Conservation (phyloP, 2,797 vertebrate genomes). For the Tadarida brasiliensis region DNA sequence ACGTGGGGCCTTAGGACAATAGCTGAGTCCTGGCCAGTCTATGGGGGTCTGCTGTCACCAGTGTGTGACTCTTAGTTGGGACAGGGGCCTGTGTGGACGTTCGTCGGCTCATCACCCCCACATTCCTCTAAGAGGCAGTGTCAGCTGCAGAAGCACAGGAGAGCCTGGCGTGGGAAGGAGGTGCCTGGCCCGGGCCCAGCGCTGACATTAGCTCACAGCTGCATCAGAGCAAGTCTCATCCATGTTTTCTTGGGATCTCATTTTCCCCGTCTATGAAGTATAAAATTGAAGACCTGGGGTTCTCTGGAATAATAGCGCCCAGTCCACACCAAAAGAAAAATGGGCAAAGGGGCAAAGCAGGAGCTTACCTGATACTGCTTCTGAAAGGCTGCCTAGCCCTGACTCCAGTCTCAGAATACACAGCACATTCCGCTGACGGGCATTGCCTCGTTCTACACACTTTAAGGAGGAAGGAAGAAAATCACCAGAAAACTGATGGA, state of each 20-base stretch:
- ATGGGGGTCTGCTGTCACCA: not conserved
- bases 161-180: not conserved
- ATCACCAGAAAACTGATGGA: not conserved
- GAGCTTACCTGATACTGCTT: not conserved
- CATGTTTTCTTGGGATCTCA: not conserved
- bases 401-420: not conserved
- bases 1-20: not conserved
- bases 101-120: not conserved
- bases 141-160: not conserved
- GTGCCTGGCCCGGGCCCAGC: not conserved
- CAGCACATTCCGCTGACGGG: not conserved
- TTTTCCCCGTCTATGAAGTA: not conserved
- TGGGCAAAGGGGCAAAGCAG: not conserved
- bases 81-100: not conserved
- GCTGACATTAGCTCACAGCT: not conserved
- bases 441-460: not conserved
- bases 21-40: not conserved
- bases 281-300: not conserved
- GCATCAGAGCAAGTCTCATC: not conserved
- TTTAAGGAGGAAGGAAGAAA: constrained; percentile 30
- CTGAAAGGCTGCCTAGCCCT: not conserved
- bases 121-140: not conserved
- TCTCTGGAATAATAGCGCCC: not conserved
- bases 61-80: not conserved
- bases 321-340: not conserved